Conservation (phyloP, 2,888 invertebrate species). For the Parelbella ahira region DNA sequence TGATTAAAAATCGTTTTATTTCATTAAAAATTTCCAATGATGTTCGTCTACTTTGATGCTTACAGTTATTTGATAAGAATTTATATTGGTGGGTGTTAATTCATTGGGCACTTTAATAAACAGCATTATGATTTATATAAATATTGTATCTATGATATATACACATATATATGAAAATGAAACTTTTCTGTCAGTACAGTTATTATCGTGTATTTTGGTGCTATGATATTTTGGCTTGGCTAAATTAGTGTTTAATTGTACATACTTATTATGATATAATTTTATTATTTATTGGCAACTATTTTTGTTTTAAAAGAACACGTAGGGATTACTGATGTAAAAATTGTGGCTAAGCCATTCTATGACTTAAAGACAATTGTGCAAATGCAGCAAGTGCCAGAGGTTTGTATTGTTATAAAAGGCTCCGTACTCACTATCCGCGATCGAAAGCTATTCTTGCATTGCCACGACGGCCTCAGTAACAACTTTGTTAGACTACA, state of each 20-base stretch:
- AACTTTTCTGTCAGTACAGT: slow-evolving; percentile 74
- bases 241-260: slow-evolving; percentile 72
- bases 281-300: slow-evolving; percentile 69
- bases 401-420: background rate
- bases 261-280: slow-evolving; percentile 50
- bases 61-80: no score
- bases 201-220: slow-evolving; percentile 71
- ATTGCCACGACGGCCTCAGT: no score
- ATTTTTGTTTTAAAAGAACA: slow-evolving; percentile 43
- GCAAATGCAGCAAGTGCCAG: background rate
- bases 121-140: no score
- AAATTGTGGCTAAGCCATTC: slow-evolving; percentile 61
- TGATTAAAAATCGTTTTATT: no score
- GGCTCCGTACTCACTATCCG: no score
- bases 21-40: no score
- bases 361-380: slow-evolving; percentile 2
- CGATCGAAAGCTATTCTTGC: no score
- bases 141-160: no score
- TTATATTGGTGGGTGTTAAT: no score
- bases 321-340: slow-evolving; percentile 26
- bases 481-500: no score
- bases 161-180: no score
- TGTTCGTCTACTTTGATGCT: no score
- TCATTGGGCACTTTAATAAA: slow-evolving; percentile 20
- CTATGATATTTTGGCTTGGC: slow-evolving; percentile 76